Base-by-base conservation (phyloP, 2,113 vertebrate species). In the Hippocampus abdominalis region DNA sequence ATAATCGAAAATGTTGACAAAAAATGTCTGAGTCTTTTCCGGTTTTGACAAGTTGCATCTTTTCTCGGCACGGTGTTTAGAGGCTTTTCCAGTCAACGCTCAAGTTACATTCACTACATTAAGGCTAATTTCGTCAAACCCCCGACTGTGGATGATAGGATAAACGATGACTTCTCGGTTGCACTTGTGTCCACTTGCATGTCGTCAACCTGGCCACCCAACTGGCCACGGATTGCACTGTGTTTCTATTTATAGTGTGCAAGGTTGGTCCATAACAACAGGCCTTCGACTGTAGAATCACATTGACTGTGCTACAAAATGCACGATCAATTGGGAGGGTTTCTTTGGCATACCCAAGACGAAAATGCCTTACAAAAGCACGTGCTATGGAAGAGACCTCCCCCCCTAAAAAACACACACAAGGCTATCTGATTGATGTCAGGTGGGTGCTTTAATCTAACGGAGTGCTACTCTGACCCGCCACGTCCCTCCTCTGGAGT, bases 381-480 rank as follows among this genome's bases (percentile, higher is more conserved):
- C 6, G 15, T 32, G 16, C 6, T 2, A 27, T 15, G 27, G 13
- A 15, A 32, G 57, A 8, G 27, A 8, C 29, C 9, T 3, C 10
- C 2, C 10, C 42, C 42, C 42, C 42, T 6, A 36, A 36, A 1
- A 29, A 13, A 8, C 16, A 60, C 32, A 20, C 18, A 60, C 15
- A 60, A 32, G 51, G 46, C 81, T 79, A 81, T 87, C 82, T 90
- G 84, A 90, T 89, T 87, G 84, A 90, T 90, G 83, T 77, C 42
- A 72, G 81, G 78, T 23, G 57, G 72, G 71, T 62, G 81, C 80
- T 90, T 86, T 89, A 90, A 90, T 90, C 88, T 86, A 73, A 71
- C 81, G 67, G 84, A 90, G 87, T 87, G 88, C 85, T 83, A 77
- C 88, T 86, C 79, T 81, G 75, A 60, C 57, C 82, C 70, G 56